phyloP scores from a whole-genome alignment of 2,888 invertebrate species.

The Nipponacmea schrenckii region DNA sequence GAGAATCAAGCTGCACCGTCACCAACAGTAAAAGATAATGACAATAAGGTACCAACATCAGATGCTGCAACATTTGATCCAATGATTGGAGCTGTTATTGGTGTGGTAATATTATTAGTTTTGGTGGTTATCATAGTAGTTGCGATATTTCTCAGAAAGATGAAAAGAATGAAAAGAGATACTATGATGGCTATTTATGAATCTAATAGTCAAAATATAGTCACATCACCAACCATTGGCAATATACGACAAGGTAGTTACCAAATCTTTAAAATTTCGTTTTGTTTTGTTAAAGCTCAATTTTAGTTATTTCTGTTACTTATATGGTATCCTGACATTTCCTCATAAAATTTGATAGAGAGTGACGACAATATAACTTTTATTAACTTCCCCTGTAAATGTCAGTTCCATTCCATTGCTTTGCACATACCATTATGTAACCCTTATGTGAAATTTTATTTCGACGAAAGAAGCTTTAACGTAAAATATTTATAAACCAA shows the following conservation, averaged over 20 bases:
- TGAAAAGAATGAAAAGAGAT: conserved; percentile 19
- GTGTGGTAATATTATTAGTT: conserved; percentile 12
- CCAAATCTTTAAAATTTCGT: background rate
- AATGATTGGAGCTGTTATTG: conserved; percentile 17
- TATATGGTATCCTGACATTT: background rate
- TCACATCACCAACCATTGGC: too few relatives aligned
- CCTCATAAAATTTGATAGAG: background rate
- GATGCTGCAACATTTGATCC: conserved; percentile 1
- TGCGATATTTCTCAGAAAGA: conserved; percentile 22
- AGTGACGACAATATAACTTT: too few relatives aligned
- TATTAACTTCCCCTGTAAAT: too few relatives aligned
- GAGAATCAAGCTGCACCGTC: background rate
- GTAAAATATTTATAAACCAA: too few relatives aligned
- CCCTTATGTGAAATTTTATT: too few relatives aligned
- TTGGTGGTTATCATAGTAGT: conserved; percentile 20
- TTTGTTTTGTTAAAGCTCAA: conserved; percentile 3
- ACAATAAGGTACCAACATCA: background rate
- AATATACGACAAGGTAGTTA: too few relatives aligned
- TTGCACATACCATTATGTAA: too few relatives aligned
- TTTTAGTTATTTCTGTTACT: conserved; percentile 6
- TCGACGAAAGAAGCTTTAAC: too few relatives aligned
- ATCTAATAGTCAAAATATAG: background rate
- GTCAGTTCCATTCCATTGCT: too few relatives aligned
- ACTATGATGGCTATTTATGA: conserved; percentile 15
- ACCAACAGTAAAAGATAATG: background rate